Evolutionary conservation across 1,140 invertebrate genomes (phyloP).

Genomic region (Myzus persicae): DNA sequence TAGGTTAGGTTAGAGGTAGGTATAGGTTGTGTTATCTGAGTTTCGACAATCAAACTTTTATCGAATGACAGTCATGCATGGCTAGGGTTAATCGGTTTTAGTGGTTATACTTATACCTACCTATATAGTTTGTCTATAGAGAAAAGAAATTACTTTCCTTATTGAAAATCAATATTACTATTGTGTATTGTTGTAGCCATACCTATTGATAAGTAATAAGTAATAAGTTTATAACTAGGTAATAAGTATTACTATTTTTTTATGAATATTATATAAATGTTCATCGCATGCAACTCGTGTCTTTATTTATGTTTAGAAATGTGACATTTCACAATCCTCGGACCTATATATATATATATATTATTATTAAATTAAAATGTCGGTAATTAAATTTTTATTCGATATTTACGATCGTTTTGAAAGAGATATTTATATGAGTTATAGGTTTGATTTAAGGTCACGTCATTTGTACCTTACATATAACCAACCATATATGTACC

Average conservation of each 20-base stretch:
- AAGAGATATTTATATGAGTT: not conserved
- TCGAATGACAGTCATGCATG: not conserved
- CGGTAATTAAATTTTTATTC: not conserved
- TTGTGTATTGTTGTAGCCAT: not conserved
- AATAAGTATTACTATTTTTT: not conserved
- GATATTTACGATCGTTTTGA: not conserved
- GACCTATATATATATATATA: not conserved
- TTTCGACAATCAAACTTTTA: not conserved
- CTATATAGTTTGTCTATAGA: not conserved
- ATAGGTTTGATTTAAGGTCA: not conserved
- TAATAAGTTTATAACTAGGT: too few relatives aligned
- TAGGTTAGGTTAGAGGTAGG: not conserved
- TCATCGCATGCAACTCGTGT: not conserved
- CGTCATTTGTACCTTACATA: not conserved
- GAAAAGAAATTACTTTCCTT: slow-evolving; percentile 12
- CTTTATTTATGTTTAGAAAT: not conserved
- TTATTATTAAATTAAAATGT: not conserved
- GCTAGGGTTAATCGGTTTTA: not conserved
- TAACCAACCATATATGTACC: too few relatives aligned
- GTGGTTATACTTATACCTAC: too few relatives aligned
- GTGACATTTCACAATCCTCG: not conserved
- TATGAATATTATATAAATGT: not conserved
- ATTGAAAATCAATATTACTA: not conserved
- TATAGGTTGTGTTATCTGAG: not conserved
- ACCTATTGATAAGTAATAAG: not conserved